phyloP scores from a whole-genome alignment of 2,797 vertebrate species.

The Rhodeus uyekii region DNA sequence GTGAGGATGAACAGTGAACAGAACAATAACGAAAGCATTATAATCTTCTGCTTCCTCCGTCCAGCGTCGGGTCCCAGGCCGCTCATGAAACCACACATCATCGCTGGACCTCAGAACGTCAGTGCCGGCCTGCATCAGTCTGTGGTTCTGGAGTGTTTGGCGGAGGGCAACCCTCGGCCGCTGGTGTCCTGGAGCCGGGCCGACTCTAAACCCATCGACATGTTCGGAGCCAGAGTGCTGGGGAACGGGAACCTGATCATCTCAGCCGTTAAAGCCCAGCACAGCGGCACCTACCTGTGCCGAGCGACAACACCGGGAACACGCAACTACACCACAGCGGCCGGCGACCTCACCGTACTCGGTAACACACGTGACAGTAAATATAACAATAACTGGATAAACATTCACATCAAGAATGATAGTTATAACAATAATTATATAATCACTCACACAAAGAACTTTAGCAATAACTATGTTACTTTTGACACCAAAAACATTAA shows the following conservation, averaged over 20 bases:
- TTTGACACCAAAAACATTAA: background rate
- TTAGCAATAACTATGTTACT: too few species aligned
- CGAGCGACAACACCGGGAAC: slow-evolving; percentile 93
- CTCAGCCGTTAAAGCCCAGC: slow-evolving; percentile 82
- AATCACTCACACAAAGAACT: background rate
- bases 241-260: slow-evolving; percentile 95
- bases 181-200: slow-evolving; percentile 95
- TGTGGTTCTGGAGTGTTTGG: slow-evolving; percentile 91
- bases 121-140: slow-evolving; percentile 86
- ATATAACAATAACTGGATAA: too few species aligned
- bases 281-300: slow-evolving; percentile 89
- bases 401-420: background rate
- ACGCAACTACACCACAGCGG: slow-evolving; percentile 90
- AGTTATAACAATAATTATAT: background rate
- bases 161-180: slow-evolving; percentile 91
- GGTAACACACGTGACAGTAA: slow-evolving; percentile 75
- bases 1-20: background rate
- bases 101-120: slow-evolving; percentile 90
- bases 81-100: slow-evolving; percentile 85
- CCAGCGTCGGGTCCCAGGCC: slow-evolving; percentile 75
- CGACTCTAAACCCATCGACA: slow-evolving; percentile 94
- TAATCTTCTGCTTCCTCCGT: background rate
- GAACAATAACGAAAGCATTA: background rate
- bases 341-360: slow-evolving; percentile 86
- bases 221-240: slow-evolving; percentile 92